Evolutionary conservation across 2,797 vertebrate species (phyloP).

Genomic region (Spheniscus humboldti): DNA sequence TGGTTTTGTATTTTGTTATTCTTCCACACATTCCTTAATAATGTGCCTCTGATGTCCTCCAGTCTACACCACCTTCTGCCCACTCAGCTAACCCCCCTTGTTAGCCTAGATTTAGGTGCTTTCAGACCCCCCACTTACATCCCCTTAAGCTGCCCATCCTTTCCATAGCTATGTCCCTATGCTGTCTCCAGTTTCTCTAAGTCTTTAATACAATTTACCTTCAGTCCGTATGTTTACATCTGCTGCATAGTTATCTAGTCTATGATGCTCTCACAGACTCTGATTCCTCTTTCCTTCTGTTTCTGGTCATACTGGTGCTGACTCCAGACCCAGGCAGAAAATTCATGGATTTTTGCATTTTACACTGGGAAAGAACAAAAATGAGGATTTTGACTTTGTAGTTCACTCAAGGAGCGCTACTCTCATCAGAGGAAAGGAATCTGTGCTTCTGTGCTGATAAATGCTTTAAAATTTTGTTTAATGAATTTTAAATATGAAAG

Average conservation of each 20-base stretch:
- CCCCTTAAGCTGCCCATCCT: neutral
- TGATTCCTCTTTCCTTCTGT: neutral
- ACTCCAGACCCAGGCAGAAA: neutral
- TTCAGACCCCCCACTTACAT: accelerated
- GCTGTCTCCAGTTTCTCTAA: neutral
- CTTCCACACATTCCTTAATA: neutral
- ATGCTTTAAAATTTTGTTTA: neutral
- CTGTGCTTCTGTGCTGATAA: neutral
- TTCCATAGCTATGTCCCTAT: neutral
- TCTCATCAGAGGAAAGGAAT: neutral
- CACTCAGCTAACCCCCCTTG: neutral
- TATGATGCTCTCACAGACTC: neutral
- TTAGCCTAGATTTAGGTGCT: neutral
- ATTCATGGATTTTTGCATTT: neutral
- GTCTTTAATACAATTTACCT: neutral
- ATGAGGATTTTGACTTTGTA: neutral
- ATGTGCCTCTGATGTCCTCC: neutral
- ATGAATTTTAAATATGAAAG: neutral
- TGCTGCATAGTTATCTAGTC: neutral
- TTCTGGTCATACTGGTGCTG: neutral
- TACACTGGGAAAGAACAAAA: neutral
- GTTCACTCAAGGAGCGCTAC: neutral
- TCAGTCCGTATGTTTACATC: neutral
- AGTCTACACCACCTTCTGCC: neutral
- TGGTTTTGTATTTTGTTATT: neutral